Percentiles rank a stretch among this genome's conserved stretches.
These are phyloP conservation scores for Drosophila formosana DNA, from an alignment of 2,888 invertebrate species.

Conservation along the genomic window DNA sequence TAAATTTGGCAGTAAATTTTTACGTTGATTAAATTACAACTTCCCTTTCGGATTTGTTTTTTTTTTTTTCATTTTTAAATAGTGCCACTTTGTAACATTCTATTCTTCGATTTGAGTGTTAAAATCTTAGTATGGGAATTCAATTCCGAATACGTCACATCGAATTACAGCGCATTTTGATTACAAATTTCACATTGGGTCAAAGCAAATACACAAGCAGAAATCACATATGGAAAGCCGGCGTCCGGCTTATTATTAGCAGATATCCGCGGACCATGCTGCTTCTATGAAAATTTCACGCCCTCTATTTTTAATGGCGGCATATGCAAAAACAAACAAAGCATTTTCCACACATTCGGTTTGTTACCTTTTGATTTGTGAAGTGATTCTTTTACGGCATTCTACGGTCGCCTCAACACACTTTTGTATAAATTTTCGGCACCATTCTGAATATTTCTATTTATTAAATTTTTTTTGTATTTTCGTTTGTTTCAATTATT, in stretches of 20 bases:
- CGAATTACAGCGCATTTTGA: constrained; percentile 35
- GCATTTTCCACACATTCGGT: constrained; percentile 42
- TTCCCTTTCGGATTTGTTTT: constrained; percentile 35
- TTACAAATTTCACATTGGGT: constrained; percentile 40
- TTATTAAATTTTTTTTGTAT: constrained; percentile 14
- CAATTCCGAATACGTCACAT: constrained; percentile 38
- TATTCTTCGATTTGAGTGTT: constrained; percentile 3
- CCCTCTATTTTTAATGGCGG: constrained; percentile 59
- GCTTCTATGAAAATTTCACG: constrained; percentile 57
- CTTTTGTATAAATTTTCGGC: constrained; percentile 28
- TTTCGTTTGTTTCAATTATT: constrained; percentile 1
- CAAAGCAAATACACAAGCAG: constrained; percentile 28
- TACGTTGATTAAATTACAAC: constrained; percentile 33
- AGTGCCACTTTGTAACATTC: neutral
- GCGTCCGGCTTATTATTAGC: constrained; percentile 64
- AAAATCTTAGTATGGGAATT: constrained; percentile 20
- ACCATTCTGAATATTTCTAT: constrained; percentile 36
- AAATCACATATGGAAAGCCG: constrained; percentile 34
- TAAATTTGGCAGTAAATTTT: constrained; percentile 22
- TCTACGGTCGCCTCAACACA: constrained; percentile 26
- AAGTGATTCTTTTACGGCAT: constrained; percentile 33
- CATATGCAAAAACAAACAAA: constrained; percentile 61
- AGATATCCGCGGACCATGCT: constrained; percentile 52
- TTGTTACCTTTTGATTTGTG: constrained; percentile 49
- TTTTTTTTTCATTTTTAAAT: constrained; percentile 1